These are phyloP conservation scores for Apodemia zela DNA, from an alignment of 2,888 invertebrate genomes.

Conservation along the genomic window DNA sequence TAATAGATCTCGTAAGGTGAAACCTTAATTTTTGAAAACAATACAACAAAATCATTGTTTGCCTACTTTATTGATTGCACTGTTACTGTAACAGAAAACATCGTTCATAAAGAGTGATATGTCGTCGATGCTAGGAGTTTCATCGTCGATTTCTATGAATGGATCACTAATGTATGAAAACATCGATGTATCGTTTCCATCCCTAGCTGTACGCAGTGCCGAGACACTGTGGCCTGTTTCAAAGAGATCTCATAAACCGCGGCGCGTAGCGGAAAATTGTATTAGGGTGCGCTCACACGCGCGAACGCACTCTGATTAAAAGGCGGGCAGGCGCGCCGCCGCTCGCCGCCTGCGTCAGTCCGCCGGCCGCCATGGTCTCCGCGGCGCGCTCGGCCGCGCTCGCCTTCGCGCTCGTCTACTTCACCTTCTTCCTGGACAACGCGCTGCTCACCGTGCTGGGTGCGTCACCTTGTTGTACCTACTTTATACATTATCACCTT, in stretches of 20 bases:
- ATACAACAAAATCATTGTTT: too few species aligned
- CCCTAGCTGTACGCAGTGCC: background rate
- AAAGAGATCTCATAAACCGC: constrained; percentile 28
- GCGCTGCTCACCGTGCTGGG: constrained; percentile 93
- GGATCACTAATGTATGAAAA: too few species aligned
- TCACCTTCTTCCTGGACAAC: constrained; percentile 91
- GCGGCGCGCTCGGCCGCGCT: constrained; percentile 33
- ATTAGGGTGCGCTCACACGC: constrained; percentile 48
- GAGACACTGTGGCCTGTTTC: constrained; percentile 15
- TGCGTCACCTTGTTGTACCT: constrained; percentile 61
- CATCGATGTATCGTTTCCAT: background rate
- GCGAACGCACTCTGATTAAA: constrained; percentile 52
- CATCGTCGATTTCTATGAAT: too few species aligned
- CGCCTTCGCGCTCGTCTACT: constrained; percentile 79
- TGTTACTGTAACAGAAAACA: too few species aligned
- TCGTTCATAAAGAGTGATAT: too few species aligned
- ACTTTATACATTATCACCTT: too few species aligned
- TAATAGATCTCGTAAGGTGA: too few species aligned
- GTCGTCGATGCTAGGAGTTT: too few species aligned
- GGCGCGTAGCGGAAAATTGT: constrained; percentile 47
- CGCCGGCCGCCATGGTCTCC: constrained; percentile 24
- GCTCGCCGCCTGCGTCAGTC: constrained; percentile 27
- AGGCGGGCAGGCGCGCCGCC: constrained; percentile 49
- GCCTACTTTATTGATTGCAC: too few species aligned
- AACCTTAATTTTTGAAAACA: too few species aligned